phyloP scores from a whole-genome alignment of 2,888 invertebrate species.

The Sinhomidia bicolor region DNA sequence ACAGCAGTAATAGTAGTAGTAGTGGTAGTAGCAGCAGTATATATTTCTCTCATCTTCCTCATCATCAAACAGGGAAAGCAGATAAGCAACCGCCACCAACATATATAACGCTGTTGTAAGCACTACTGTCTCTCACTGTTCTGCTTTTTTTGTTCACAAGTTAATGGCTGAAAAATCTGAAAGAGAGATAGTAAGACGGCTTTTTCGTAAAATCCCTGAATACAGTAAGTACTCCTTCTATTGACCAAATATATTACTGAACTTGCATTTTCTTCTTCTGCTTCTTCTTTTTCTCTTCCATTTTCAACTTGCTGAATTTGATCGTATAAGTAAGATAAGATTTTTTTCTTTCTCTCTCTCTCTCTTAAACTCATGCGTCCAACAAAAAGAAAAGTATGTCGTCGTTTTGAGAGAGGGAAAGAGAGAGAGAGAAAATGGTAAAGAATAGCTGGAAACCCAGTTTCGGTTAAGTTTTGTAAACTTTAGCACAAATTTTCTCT shows the following conservation, averaged over 20 bases:
- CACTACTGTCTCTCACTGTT: neutral
- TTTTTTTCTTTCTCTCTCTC: too few species aligned
- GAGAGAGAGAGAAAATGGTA: neutral
- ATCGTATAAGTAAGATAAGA: conserved; percentile 18
- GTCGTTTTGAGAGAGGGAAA: neutral
- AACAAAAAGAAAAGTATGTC: neutral
- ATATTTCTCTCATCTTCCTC: neutral
- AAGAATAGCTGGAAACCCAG: neutral
- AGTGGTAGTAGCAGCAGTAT: too few species aligned
- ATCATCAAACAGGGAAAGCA: neutral
- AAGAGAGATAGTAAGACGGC: neutral
- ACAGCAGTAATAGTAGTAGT: too few species aligned
- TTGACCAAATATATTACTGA: neutral
- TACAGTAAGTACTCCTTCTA: neutral
- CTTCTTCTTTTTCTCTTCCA: neutral
- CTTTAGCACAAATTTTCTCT: conserved; percentile 16
- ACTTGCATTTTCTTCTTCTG: neutral
- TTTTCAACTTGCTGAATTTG: neutral
- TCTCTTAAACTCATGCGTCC: too few species aligned
- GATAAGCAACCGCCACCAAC: neutral
- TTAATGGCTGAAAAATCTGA: conserved; percentile 12
- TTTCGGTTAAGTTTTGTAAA: conserved; percentile 1
- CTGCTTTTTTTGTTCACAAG: neutral
- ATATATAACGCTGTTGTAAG: too few species aligned
- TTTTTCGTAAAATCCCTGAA: too few species aligned